Conservation (phyloP, 1,140 invertebrate genomes). For the Macrotrachela quadricornifera region DNA sequence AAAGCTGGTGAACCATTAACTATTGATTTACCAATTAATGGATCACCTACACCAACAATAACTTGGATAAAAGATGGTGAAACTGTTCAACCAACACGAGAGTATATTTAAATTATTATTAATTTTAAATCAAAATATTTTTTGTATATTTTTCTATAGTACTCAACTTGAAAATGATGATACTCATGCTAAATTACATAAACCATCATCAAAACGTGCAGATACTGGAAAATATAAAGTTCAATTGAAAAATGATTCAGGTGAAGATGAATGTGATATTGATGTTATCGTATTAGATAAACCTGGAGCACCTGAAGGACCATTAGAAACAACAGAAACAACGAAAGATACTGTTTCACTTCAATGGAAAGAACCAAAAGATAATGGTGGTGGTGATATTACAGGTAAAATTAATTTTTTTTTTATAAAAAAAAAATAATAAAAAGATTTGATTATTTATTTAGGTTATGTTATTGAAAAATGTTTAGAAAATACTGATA, state of each 20-base stretch:
- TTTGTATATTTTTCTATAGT: background rate
- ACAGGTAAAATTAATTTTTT: constrained; percentile 41
- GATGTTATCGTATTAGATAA: constrained; percentile 77
- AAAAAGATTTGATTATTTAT: constrained; percentile 5
- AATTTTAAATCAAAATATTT: background rate
- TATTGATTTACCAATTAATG: constrained; percentile 71
- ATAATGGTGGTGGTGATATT: constrained; percentile 83
- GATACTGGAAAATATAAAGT: constrained; percentile 81
- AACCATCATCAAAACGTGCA: constrained; percentile 64
- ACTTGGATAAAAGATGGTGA: constrained; percentile 64
- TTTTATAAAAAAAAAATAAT: no score
- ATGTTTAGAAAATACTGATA: constrained; percentile 55
- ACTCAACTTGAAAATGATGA: constrained; percentile 46
- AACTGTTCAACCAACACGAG: constrained; percentile 14
- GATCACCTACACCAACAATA: constrained; percentile 72
- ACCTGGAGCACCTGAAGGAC: constrained; percentile 64
- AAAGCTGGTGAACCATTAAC: constrained; percentile 88
- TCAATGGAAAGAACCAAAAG: constrained; percentile 71
- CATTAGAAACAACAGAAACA: constrained; percentile 58
- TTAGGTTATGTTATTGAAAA: constrained; percentile 67
- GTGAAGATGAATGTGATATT: constrained; percentile 71
- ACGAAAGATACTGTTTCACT: constrained; percentile 66
- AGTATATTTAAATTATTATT: constrained; percentile 1
- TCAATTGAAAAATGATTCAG: constrained; percentile 63
- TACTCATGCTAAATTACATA: constrained; percentile 57